These are phyloP conservation scores for Noturus placidus DNA, from an alignment of 2,113 vertebrate species.

Conservation along the genomic window DNA sequence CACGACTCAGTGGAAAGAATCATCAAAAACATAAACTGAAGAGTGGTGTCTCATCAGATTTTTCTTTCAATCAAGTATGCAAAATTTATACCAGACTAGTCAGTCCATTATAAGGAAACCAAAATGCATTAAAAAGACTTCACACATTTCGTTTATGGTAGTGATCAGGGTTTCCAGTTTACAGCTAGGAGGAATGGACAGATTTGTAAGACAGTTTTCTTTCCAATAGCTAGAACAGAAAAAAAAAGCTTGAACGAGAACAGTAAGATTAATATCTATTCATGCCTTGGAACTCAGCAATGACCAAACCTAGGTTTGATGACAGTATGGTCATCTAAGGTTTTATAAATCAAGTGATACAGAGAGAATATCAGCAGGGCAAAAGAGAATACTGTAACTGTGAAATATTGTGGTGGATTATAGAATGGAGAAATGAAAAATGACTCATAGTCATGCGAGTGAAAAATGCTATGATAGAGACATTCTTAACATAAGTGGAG, in stretches of 20 bases:
- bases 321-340: neutral
- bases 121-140: neutral
- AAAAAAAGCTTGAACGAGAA: neutral
- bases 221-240: neutral
- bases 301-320: neutral
- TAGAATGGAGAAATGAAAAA: slow-evolving; percentile 7
- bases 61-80: neutral
- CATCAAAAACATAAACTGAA: neutral
- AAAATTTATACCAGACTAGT: neutral
- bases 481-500: neutral
- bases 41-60: neutral
- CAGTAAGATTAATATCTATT: neutral
- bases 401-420: neutral
- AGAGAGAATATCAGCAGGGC: neutral
- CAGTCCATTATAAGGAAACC: neutral
- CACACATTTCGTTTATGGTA: neutral
- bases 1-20: neutral
- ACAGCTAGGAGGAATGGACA: neutral
- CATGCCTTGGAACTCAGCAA: neutral
- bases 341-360: neutral
- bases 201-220: neutral
- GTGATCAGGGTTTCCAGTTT: neutral
- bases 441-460: slow-evolving; percentile 1
- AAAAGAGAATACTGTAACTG: neutral
- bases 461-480: neutral